Evolutionary conservation across 2,888 invertebrate species (phyloP), one percentile per base, ranked within the genome.

Genomic region (Nematopogon swammerdamellus): DNA sequence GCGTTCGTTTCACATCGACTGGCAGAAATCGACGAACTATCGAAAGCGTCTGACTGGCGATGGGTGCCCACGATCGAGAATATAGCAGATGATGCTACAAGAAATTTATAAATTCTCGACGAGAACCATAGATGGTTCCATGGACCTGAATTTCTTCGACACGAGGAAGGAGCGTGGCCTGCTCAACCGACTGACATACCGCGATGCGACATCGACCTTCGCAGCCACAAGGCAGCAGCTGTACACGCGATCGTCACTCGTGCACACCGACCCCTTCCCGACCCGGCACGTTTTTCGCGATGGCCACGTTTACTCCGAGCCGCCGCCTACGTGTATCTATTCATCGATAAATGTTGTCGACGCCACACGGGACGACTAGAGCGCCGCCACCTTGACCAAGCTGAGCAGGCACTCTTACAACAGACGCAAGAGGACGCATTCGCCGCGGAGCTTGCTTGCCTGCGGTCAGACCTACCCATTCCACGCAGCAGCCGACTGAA

Each of bases 21-120:
- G 0, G 58, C 58, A 0, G 58, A 59, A 19, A 55, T 59, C 6
- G 59, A 59, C 30, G 57, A 58, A 17, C 19, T 53, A 1, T 54
- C 52, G 8, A 18, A 43, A 6, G 45, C 46, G 2, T 18, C 47
- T 1, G 55, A 62, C 6, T 64, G 62, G 63, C 45, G 52, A 20
- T 61, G 59, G 50, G 52, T 63, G 5, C 59, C 60, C 3, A 56
- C 59, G 0, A 44, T 6, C 52, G 54, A 6, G 48, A 50, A 30
- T n/a, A 36, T 20, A 36, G 36, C 36, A 36, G 42, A 36, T 36
- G 36, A 36, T 14, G n/a, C 11, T 14, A 36, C 36, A 14, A 8
- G 36, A 36, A 3, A 8, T 2, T 4, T 30, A 6, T 11, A 18
- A 5, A 44, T 48, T 10, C 19, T 44, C 1, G 44, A 42, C 10